Evolutionary conservation across 2,113 vertebrate genomes (phyloP).

Genomic region (Aphyosemion australe): DNA sequence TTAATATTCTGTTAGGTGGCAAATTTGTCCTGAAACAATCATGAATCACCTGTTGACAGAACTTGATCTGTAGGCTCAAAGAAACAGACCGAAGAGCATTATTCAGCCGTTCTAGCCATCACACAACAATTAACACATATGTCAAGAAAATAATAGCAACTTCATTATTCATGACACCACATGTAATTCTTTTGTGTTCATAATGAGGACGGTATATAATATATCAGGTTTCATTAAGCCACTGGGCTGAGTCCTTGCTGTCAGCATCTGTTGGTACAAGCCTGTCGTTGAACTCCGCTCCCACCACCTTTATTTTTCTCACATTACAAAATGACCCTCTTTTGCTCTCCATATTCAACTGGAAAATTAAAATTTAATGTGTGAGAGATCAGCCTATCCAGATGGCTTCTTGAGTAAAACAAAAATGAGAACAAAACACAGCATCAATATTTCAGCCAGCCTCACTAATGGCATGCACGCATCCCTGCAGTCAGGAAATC

Average conservation of each 20-base stretch:
- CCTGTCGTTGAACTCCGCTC: conserved; percentile 61
- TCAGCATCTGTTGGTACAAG: conserved; percentile 73
- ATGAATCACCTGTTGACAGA: conserved; percentile 49
- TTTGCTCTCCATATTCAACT: conserved; percentile 58
- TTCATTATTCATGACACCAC: conserved; percentile 73
- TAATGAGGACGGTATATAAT: conserved; percentile 35
- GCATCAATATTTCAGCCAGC: conserved; percentile 70
- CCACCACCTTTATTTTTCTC: conserved; percentile 35
- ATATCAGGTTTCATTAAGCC: conserved; percentile 63
- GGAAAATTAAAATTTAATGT: conserved; percentile 69
- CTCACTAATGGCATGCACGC: conserved; percentile 37
- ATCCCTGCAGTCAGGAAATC: conserved; percentile 49
- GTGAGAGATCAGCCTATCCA: conserved; percentile 61
- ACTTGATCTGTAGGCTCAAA: conserved; percentile 37
- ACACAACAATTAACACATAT: conserved; percentile 62
- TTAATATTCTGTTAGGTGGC: conserved; percentile 7
- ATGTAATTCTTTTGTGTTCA: conserved; percentile 64
- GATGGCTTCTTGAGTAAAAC: conserved; percentile 63
- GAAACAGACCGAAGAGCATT: conserved; percentile 4
- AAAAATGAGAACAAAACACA: conserved; percentile 63
- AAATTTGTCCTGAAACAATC: conserved; percentile 22
- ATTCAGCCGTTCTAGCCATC: conserved; percentile 23
- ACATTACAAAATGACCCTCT: conserved; percentile 64
- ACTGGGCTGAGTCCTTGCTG: conserved; percentile 49
- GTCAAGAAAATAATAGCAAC: conserved; percentile 63